Evolutionary conservation across 2,797 vertebrate genomes (phyloP), one percentile per base, ranked within the genome.

Genomic region (Hoplostethus mediterraneus): DNA sequence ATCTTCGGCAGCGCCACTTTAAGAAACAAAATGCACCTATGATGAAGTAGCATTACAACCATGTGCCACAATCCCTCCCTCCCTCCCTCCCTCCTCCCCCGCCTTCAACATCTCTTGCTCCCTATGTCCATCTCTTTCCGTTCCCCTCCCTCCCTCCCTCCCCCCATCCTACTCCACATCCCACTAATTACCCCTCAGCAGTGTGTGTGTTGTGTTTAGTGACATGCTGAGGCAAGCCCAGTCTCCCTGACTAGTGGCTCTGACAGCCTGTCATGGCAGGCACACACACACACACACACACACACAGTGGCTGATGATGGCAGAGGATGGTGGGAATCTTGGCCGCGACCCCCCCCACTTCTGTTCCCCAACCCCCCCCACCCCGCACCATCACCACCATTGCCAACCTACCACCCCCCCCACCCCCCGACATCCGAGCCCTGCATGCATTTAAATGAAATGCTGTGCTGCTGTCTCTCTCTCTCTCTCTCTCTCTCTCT

Each of bases 181-280:
- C 80, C 75, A 51, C 73, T 89, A 90, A 90, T 90, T 87, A 85
- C 58, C 87, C 79, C 72, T 82, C 87, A 82, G 73, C 73, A 57
- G 67, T 7, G 73, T 81, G 75, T 44, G 71, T 33, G 78, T 66
- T 87, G 79, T 82, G 71, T 85, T 82, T 54, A 75, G 66, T 81
- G 84, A 85, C 87, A 85, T 33, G 81, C 73, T 0, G 64, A 78
- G 58, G 53, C 77, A 75, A 77, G 65, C 67, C 75, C 60, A 6
- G 51, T 58, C 61, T 74, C 64, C 16, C 66, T 77, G 73, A 74
- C 80, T 74, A 77, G 69, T 69, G 75, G 11, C 77, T 84, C 75
- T 89, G 87, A 87, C 86, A 81, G 82, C 74, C 73, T 80, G 80
- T 81, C 87, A 83, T 13, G n/a, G 45, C 47, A 12, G 28, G 38